Evolutionary conservation across 1,140 invertebrate genomes (phyloP).

Genomic region (Bathynomus jamesi): DNA sequence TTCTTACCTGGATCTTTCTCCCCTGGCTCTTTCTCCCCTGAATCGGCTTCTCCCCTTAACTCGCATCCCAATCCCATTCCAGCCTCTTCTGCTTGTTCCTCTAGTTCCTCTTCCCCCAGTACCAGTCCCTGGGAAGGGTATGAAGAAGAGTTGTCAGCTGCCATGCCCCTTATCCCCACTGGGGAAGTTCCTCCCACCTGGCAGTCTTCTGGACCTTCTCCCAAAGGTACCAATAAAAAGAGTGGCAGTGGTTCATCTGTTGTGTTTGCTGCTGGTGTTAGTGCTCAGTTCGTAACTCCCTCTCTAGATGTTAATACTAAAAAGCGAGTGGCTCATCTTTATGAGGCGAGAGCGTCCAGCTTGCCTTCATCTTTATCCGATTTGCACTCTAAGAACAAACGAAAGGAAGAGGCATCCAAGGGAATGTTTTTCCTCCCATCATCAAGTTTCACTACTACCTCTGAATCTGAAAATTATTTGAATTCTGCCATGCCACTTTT

Average conservation of each 20-base stretch:
- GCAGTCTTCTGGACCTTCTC: constrained; percentile 5
- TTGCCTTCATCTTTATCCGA: not conserved
- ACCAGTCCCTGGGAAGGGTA: constrained; percentile 16
- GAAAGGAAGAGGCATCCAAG: not conserved
- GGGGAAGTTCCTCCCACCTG: constrained; percentile 5
- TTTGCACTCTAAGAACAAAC: not conserved
- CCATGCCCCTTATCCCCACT: constrained; percentile 19
- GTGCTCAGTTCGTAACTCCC: constrained; percentile 28
- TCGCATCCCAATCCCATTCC: constrained; percentile 21
- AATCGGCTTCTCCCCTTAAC: constrained; percentile 18
- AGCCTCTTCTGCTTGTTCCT: constrained; percentile 23
- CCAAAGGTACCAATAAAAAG: constrained; percentile 6
- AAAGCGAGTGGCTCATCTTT: not conserved
- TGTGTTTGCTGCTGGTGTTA: constrained; percentile 36
- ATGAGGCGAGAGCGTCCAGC: constrained; percentile 1
- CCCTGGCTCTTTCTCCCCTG: no score
- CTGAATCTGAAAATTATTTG: not conserved
- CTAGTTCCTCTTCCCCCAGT: constrained; percentile 25
- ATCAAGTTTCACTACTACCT: not conserved
- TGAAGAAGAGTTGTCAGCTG: constrained; percentile 18
- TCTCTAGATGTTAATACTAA: not conserved
- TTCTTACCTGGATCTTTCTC: constrained; percentile 17
- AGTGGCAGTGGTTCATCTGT: constrained; percentile 11
- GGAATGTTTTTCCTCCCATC: not conserved
- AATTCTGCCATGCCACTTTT: not conserved